Evolutionary conservation across 2,113 vertebrate genomes (phyloP).

Genomic region (Vicugna pacos): DNA sequence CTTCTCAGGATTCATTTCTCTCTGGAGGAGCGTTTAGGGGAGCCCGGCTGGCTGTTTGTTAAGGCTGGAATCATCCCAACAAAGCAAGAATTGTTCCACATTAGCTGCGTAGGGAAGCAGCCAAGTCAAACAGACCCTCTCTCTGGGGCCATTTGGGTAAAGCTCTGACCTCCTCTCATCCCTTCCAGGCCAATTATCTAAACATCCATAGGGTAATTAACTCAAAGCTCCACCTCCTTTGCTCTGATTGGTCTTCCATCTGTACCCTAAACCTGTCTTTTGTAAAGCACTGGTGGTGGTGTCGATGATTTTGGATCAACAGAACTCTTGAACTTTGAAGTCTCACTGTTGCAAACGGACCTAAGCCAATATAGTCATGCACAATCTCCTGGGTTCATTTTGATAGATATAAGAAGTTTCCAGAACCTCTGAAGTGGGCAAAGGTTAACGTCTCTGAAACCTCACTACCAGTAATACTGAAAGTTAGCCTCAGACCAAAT

Average conservation of each 20-base stretch:
- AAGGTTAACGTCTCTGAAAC: background rate
- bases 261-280: background rate
- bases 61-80: background rate
- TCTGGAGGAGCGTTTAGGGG: background rate
- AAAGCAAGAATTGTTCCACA: background rate
- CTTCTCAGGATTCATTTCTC: background rate
- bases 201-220: background rate
- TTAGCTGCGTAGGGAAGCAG: background rate
- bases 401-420: background rate
- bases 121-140: background rate
- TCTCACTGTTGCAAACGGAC: background rate
- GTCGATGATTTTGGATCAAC: background rate
- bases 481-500: background rate
- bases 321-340: background rate
- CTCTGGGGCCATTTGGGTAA: background rate
- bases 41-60: background rate
- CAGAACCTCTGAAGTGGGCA: background rate
- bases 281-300: background rate
- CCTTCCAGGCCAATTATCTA: background rate
- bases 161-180: background rate
- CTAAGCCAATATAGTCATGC: background rate
- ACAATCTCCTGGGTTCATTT: background rate
- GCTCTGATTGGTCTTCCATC: background rate
- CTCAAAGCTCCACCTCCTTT: background rate
- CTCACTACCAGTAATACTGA: background rate